A percentile compares a stretch with the other conserved stretches of the same genome.
Conservation (phyloP, 2,113 vertebrate genomes). For the Hypocryptadius cinnamomeus region DNA sequence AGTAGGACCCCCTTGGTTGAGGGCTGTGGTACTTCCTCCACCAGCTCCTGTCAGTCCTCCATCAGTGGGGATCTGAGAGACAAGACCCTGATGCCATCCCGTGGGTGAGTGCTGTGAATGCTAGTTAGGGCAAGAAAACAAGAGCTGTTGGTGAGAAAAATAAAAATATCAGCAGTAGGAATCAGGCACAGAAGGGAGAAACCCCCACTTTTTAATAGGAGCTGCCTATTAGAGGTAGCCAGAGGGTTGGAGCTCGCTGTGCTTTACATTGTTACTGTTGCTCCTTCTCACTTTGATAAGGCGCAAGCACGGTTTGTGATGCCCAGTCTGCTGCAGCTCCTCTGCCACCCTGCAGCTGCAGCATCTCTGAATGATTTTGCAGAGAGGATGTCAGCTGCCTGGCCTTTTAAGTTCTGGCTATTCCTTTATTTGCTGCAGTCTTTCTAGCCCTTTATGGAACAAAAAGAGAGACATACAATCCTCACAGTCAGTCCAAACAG, state of each 20-base stretch:
- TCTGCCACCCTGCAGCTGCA: not conserved
- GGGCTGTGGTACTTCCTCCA: not conserved
- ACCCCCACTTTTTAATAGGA: not conserved
- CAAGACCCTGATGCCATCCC: slow-evolving; percentile 47
- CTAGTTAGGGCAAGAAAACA: not conserved
- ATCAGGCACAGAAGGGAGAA: not conserved
- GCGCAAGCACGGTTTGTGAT: not conserved
- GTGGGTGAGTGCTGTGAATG: slow-evolving; percentile 49
- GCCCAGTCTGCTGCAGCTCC: accelerated
- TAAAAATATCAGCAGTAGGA: not conserved
- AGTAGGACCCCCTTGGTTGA: not conserved
- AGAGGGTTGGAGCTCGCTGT: not conserved
- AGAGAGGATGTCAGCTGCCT: not conserved
- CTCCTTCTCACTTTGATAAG: not conserved
- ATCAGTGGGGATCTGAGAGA: not conserved
- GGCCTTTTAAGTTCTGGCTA: not conserved
- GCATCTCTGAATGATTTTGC: not conserved
- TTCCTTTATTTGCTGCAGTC: not conserved
- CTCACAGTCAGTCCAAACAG: not conserved
- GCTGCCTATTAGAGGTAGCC: not conserved
- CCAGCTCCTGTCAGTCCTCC: not conserved
- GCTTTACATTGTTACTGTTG: not conserved
- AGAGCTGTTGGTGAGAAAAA: not conserved
- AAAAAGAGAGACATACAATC: not conserved
- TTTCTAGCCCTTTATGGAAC: not conserved